Evolutionary conservation across 2,797 vertebrate species (phyloP), one percentile per base, ranked within the genome.

Genomic region (Galaxias olidus): DNA sequence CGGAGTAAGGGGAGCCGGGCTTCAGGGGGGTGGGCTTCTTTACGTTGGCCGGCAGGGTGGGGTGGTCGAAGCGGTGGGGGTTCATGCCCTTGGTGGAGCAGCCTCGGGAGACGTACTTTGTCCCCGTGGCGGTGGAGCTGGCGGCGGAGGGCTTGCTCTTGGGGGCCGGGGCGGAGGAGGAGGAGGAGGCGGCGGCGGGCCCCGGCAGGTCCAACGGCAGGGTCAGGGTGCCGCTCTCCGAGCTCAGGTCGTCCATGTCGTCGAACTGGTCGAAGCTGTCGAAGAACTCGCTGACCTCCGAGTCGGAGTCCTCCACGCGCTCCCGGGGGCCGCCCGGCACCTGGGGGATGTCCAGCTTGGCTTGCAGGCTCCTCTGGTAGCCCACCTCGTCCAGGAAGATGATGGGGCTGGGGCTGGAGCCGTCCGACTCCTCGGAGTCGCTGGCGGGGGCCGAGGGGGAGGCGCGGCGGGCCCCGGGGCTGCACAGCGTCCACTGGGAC

Each of bases 241-340:
- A 84, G 72, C 79, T 88, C 30, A 84, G 73, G 30, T 89, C 90
- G 7, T 97, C 95, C 57, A 95, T 81, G 57, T 98, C 97, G 84
- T 98, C 97, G 65, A 99, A 96, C 66, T 94, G 96, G 90, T 99
- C 98, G 85, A 99, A 99, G 77, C 98, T 99, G 87, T 99, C 98
- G 77, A 99, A 99, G 90, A 99, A 99, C 78, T 99, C 97, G 83
- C 98, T 97, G 40, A 99, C 92, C 93, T 99, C 98, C 7, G 98
- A 99, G 82, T 99, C 98, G 8, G 97, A 99, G 89, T 98, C 96
- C 78, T 99, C 98, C 60, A 99, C 90, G 52, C 92, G 93, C 61
- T 98, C 95, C 82, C 94, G 95, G 66, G 93, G 90, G 44, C 96
- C 84, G 10, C 97, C 85, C 8, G 97, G 97, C 59, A 99, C 94